Conservation (phyloP, 1,140 invertebrate species). For the Philotrypesis tridentata region DNA sequence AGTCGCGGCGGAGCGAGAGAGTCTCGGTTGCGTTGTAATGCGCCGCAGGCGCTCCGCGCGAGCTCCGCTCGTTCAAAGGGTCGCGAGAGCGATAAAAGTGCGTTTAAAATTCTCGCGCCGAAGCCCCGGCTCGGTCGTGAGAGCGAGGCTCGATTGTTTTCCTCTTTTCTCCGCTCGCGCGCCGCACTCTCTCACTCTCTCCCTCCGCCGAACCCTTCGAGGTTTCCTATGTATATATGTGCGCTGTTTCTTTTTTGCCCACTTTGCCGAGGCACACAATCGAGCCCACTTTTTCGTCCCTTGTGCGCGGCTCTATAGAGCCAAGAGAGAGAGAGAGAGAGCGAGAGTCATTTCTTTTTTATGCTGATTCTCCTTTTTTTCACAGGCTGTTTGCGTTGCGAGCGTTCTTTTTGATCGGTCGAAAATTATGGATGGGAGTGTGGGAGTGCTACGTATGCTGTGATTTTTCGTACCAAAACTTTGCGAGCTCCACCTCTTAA, state of each 20-base stretch:
- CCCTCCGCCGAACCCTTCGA: neutral
- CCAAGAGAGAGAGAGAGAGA: too few species aligned
- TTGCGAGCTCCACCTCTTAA: too few species aligned
- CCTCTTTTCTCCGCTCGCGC: slow-evolving; percentile 49
- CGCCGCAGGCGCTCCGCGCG: neutral
- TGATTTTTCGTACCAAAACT: too few species aligned
- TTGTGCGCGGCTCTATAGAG: neutral
- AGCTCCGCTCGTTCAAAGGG: slow-evolving; percentile 51
- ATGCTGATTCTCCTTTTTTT: neutral
- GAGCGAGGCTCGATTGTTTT: slow-evolving; percentile 67
- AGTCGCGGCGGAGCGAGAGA: neutral
- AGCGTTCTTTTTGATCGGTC: too few species aligned
- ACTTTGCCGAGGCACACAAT: neutral
- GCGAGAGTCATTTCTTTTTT: neutral
- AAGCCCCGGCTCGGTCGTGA: slow-evolving; percentile 38
- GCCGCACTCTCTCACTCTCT: slow-evolving; percentile 45
- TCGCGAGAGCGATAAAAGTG: slow-evolving; percentile 60
- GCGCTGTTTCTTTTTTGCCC: neutral
- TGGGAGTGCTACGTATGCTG: too few species aligned
- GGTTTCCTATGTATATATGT: too few species aligned
- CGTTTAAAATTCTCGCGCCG: slow-evolving; percentile 65
- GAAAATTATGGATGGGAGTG: too few species aligned
- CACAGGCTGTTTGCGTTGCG: neutral
- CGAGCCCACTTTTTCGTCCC: neutral
- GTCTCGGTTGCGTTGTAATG: slow-evolving; percentile 1